Percentiles rank a stretch among this genome's conserved stretches.
These are phyloP conservation scores for Bombus waltoni DNA, from an alignment of 1,140 invertebrate species.

Conservation along the genomic window DNA sequence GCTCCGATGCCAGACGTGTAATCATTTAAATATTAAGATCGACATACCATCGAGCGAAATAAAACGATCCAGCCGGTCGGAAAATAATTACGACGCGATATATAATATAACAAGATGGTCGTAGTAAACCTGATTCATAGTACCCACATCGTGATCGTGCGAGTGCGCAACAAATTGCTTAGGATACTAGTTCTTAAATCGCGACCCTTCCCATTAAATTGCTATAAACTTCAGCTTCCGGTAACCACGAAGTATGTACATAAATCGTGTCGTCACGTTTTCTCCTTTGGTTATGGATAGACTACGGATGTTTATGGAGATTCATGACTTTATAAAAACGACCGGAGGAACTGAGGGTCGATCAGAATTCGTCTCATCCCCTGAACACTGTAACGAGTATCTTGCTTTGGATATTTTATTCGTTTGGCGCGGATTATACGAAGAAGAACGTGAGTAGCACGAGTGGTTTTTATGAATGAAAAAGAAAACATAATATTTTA, in stretches of 20 bases:
- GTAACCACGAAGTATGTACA: neutral
- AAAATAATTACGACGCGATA: slow-evolving; percentile 13
- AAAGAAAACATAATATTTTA: neutral
- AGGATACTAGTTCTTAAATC: neutral
- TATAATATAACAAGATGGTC: neutral
- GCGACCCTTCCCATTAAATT: neutral
- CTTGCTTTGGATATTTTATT: neutral
- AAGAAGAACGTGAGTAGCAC: neutral
- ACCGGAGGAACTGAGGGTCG: no score
- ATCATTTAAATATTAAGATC: neutral
- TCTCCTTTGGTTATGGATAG: neutral
- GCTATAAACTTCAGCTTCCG: slow-evolving; percentile 19
- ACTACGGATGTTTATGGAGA: neutral
- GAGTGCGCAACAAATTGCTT: neutral
- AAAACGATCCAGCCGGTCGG: neutral
- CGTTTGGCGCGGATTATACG: neutral
- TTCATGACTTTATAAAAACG: neutral
- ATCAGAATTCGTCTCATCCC: no score
- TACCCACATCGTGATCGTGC: neutral
- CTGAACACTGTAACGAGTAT: neutral
- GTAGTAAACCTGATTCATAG: slow-evolving; percentile 16
- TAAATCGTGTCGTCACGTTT: neutral
- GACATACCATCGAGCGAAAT: neutral
- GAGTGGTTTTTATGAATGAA: neutral
- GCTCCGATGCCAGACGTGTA: neutral